Percentiles rank a stretch among this genome's conserved stretches.
phyloP scores from a whole-genome alignment of 1,140 invertebrate species.

The Hylyphantes graminicola region DNA sequence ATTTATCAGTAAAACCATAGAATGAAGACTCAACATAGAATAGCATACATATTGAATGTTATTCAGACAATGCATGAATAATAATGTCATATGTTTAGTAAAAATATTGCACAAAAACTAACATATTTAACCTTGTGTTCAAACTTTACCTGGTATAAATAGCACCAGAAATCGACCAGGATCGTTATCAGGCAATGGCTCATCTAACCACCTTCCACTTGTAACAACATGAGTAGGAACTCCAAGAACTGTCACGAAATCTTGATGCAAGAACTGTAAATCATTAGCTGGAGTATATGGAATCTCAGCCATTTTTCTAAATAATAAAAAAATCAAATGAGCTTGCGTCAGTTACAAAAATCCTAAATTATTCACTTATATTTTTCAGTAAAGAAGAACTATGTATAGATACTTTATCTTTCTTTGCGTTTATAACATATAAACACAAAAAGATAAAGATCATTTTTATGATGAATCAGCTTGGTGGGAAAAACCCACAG shows the following conservation, averaged over 20 bases:
- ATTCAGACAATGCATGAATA: too few relatives aligned
- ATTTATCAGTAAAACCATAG: too few relatives aligned
- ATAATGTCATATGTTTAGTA: too few relatives aligned
- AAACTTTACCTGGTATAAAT: conserved; percentile 69
- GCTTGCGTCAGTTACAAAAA: background rate
- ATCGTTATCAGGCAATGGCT: conserved; percentile 67
- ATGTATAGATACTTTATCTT: too few relatives aligned
- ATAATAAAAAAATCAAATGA: background rate
- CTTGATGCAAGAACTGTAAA: conserved; percentile 58
- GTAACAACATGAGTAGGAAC: conserved; percentile 77
- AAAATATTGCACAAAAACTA: too few relatives aligned
- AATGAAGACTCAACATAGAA: too few relatives aligned
- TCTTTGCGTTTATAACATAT: too few relatives aligned
- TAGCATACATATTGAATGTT: too few relatives aligned
- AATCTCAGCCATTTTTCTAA: conserved; percentile 53
- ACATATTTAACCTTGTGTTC: too few relatives aligned
- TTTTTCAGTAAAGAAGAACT: background rate
- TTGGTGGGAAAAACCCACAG: too few relatives aligned
- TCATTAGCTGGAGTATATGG: conserved; percentile 59
- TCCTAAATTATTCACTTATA: background rate
- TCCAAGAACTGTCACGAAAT: conserved; percentile 71
- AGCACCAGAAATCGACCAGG: conserved; percentile 67
- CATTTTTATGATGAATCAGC: too few relatives aligned
- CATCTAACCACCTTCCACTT: conserved; percentile 77
- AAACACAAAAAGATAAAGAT: too few relatives aligned